Base-by-base conservation (phyloP, 92 coral and sea anemone genomes). In the Montipora capitata region DNA sequence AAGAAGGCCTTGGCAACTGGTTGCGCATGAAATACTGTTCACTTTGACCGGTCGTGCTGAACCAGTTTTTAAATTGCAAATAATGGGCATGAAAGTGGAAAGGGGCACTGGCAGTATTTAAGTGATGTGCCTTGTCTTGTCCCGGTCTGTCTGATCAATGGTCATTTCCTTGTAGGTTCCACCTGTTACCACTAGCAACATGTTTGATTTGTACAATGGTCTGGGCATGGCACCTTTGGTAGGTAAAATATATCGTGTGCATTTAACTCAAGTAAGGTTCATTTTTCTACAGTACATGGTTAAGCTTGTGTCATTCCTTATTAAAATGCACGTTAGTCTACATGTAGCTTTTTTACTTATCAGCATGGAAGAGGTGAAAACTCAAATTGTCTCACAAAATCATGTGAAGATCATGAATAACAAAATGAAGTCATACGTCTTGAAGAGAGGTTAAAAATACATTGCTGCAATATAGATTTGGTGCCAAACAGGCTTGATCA, bases 201-300 rank as follows among this genome's bases (percentile, higher is more conserved):
- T 97, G 92, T 93, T 94, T 68, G 99, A 97, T 65, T 77, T 97
- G 84, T 97, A 97, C 76, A 88, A 89, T 70, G 97, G 95, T 4
- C 75, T 93, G 0, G 92, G 87, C 44, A 85, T 95, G 63, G 75
- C 93, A 1, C 93, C 96, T 0, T 73, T 90, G 96, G 99, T 95
- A 54, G 81, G 98, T 70, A 0, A 14, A n/a, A 42, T 15, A 5
- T 42, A 13, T 40, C 1, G 16, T 16, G 39, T 16, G 35, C 7
- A 2, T 14, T 49, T 10, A 1, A 17, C 54, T 74, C 7, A 48
- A 10, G 10, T 6, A 2, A 45, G 14, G 17, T 17, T 54, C 10
- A 39, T 51, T 16, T 16, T n/a, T 17, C 18, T 16, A 17, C 8
- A 3, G 1, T 18, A 17, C 52, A 3, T 48, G 7, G 52, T 48